Conservation (phyloP, 2,888 invertebrate genomes). For the Pachydiplax longipennis region DNA sequence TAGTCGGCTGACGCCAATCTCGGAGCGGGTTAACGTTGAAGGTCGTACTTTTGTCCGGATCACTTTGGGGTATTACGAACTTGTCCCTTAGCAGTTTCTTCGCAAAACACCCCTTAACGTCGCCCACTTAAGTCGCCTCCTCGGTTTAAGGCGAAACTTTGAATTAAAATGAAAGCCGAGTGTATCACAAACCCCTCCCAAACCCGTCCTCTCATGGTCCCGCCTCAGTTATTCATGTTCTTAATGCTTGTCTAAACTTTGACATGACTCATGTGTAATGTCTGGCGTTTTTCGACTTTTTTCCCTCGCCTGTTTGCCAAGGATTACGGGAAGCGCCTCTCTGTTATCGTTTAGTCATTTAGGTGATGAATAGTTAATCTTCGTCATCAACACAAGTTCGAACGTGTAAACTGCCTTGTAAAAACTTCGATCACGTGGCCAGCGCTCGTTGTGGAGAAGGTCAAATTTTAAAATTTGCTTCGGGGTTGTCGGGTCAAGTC, state of each 20-base stretch:
- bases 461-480: no score
- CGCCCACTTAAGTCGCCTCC: slow-evolving; percentile 5
- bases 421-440: no score
- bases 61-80: slow-evolving; percentile 15
- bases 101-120: slow-evolving; percentile 4
- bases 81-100: background rate
- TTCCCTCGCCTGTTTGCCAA: background rate
- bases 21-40: background rate
- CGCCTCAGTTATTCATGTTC: background rate
- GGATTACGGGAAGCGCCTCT: background rate
- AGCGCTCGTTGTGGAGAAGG: no score
- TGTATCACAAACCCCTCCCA: background rate
- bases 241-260: slow-evolving; percentile 16
- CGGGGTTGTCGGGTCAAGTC: no score
- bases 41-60: slow-evolving; percentile 10
- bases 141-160: slow-evolving; percentile 30
- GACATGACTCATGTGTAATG: background rate
- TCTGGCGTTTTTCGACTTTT: background rate
- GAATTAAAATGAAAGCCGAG: slow-evolving; percentile 14
- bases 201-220: background rate
- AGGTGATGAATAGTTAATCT: no score
- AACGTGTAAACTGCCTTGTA: no score
- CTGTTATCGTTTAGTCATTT: background rate
- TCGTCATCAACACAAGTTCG: no score
- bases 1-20: slow-evolving; percentile 8